phyloP scores from a whole-genome alignment of 2,797 vertebrate genomes.

The Ptychobarbus kaznakovi region DNA sequence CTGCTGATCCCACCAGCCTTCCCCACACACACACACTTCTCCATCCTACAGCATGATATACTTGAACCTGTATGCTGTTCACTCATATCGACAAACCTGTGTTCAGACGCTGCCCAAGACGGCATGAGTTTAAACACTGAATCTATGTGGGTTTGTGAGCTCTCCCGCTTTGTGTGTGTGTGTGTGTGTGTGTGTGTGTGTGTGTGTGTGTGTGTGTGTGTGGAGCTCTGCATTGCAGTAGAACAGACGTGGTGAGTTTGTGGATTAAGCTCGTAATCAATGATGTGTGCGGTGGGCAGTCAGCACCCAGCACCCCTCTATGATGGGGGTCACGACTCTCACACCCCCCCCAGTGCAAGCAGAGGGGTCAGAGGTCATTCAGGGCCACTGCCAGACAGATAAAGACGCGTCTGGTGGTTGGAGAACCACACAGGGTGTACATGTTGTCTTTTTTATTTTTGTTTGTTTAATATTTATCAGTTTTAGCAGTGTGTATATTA shows the following conservation, averaged over 20 bases:
- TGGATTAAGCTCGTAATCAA: slow-evolving; percentile 81
- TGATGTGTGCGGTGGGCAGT: slow-evolving; percentile 84
- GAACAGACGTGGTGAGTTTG: slow-evolving; percentile 67
- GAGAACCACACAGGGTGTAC: slow-evolving; percentile 27
- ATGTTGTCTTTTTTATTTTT: not conserved
- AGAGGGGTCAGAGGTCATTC: slow-evolving; percentile 77
- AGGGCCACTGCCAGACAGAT: slow-evolving; percentile 78
- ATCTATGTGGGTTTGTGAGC: slow-evolving; percentile 5
- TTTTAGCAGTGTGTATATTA: not conserved
- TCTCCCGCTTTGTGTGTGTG: not conserved
- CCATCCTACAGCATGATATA: slow-evolving; percentile 72
- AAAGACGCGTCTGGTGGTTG: slow-evolving; percentile 59
- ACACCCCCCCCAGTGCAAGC: slow-evolving; percentile 85
- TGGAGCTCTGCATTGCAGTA: slow-evolving; percentile 65
- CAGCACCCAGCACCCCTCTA: slow-evolving; percentile 67
- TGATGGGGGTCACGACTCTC: slow-evolving; percentile 84
- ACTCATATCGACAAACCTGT: not conserved
- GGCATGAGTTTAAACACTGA: not conserved
- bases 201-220: slow-evolving; percentile 21
- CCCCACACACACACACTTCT: slow-evolving; percentile 64
- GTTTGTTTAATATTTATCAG: not conserved
- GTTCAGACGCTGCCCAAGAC: slow-evolving; percentile 1
- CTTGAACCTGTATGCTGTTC: slow-evolving; percentile 81
- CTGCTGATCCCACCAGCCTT: slow-evolving; percentile 81
- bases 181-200: slow-evolving; percentile 17